A percentile compares a stretch with the other conserved stretches of the same genome.
Conservation (phyloP, 2,113 vertebrate genomes). For the Ciconia stormi region DNA sequence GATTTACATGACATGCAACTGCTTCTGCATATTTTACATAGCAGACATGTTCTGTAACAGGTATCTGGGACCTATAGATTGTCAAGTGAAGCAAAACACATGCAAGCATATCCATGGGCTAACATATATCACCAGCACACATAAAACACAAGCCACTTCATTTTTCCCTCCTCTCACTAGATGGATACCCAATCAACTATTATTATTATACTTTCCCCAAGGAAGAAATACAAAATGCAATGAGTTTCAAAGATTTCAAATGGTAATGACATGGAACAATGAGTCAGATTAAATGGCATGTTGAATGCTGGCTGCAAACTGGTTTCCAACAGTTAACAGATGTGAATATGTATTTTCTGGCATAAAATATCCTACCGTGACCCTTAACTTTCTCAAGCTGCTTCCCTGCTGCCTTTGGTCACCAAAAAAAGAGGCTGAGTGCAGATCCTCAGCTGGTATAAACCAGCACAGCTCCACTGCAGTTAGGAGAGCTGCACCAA, state of each 20-base stretch:
- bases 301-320: conserved; percentile 1
- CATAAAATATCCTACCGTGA: neutral
- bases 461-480: neutral
- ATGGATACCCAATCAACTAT: neutral
- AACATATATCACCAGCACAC: neutral
- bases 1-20: neutral
- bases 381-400: conserved; percentile 3
- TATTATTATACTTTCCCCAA: neutral
- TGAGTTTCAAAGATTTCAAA: conserved; percentile 12
- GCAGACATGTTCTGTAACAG: neutral
- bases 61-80: neutral
- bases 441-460: neutral
- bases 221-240: neutral
- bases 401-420: neutral
- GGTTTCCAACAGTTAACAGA: conserved; percentile 44
- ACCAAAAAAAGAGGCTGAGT: neutral
- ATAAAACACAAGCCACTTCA: neutral
- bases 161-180: neutral
- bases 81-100: neutral
- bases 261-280: neutral
- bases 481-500: neutral
- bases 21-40: neutral
- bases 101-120: neutral
- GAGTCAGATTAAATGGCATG: conserved; percentile 31
- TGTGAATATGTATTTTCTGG: conserved; percentile 11